A percentile compares a stretch with the other conserved stretches of the same genome.
Evolutionary conservation across 2,113 vertebrate species (phyloP).

Genomic region (Mobula hypostoma): DNA sequence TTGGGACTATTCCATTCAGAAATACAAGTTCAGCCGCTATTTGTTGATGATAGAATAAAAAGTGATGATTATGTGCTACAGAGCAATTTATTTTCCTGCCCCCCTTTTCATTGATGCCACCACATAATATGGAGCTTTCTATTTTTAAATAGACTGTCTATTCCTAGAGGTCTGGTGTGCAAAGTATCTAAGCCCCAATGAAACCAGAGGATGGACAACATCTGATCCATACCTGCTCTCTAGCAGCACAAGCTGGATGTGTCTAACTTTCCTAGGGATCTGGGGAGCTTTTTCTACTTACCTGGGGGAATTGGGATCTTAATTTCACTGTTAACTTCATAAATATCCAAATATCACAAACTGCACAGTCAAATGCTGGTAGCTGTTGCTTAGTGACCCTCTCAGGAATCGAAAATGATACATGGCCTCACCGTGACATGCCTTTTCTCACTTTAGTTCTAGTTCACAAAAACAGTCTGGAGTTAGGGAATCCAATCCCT

Average conservation of each 20-base stretch:
- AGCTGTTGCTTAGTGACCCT: background rate
- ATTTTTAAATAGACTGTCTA: slow-evolving; percentile 16
- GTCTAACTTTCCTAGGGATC: background rate
- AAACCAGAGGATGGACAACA: background rate
- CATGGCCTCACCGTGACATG: background rate
- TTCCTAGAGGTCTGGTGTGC: background rate
- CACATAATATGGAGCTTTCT: background rate
- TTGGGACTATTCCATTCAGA: background rate
- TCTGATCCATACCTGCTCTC: slow-evolving; percentile 15
- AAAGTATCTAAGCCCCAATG: slow-evolving; percentile 11
- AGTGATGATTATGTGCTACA: background rate
- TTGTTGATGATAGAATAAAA: background rate
- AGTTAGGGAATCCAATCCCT: background rate
- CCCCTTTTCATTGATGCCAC: background rate
- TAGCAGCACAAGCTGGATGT: background rate
- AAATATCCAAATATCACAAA: slow-evolving; percentile 26
- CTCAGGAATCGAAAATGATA: background rate
- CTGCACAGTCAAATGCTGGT: background rate
- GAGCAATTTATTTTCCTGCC: background rate
- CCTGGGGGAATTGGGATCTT: slow-evolving; percentile 24
- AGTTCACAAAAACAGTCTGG: background rate
- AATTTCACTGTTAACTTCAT: slow-evolving; percentile 33
- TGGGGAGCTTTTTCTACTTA: background rate
- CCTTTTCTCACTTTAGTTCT: background rate
- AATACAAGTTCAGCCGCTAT: background rate